A percentile compares a stretch with the other conserved stretches of the same genome.
These are phyloP conservation scores for Alosa sapidissima DNA, from an alignment of 2,797 vertebrate genomes.

Conservation along the genomic window DNA sequence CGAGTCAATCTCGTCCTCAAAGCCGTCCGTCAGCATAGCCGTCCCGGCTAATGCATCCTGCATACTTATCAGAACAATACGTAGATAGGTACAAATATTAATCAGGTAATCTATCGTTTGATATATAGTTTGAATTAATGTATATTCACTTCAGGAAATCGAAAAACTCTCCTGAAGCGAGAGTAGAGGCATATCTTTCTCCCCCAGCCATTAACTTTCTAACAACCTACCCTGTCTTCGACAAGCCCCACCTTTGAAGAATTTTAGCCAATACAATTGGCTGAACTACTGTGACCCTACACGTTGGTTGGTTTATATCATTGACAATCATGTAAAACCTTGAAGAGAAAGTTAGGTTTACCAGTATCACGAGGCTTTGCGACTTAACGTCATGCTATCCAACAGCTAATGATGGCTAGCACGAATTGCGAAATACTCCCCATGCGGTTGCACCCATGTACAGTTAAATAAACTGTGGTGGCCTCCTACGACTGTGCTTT, in stretches of 20 bases:
- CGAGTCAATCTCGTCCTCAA: slow-evolving; percentile 98
- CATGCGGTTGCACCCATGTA: slow-evolving; percentile 47
- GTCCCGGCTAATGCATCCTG: slow-evolving; percentile 90
- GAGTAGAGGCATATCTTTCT: slow-evolving; percentile 74
- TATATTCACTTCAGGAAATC: slow-evolving; percentile 83
- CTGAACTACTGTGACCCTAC: background rate
- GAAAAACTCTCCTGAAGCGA: slow-evolving; percentile 86
- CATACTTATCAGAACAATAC: slow-evolving; percentile 81
- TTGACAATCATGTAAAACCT: slow-evolving; percentile 58
- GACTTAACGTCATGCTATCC: slow-evolving; percentile 77
- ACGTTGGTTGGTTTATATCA: slow-evolving; percentile 54
- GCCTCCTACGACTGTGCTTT: slow-evolving; percentile 8
- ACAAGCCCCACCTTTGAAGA: slow-evolving; percentile 36
- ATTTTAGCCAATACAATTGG: background rate
- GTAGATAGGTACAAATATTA: slow-evolving; percentile 72
- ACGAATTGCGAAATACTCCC: slow-evolving; percentile 62
- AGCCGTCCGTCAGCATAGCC: slow-evolving; percentile 97
- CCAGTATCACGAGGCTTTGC: slow-evolving; percentile 75
- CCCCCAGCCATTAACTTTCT: slow-evolving; percentile 98
- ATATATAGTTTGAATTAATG: slow-evolving; percentile 66
- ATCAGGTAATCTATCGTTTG: slow-evolving; percentile 71
- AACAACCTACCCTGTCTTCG: slow-evolving; percentile 91
- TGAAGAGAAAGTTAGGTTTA: slow-evolving; percentile 79
- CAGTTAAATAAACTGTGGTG: slow-evolving; percentile 56
- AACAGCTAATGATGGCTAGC: slow-evolving; percentile 69